A percentile compares a stretch with the other conserved stretches of the same genome.
Evolutionary conservation across 2,113 vertebrate genomes (phyloP).

Genomic region (Scatophagus argus): DNA sequence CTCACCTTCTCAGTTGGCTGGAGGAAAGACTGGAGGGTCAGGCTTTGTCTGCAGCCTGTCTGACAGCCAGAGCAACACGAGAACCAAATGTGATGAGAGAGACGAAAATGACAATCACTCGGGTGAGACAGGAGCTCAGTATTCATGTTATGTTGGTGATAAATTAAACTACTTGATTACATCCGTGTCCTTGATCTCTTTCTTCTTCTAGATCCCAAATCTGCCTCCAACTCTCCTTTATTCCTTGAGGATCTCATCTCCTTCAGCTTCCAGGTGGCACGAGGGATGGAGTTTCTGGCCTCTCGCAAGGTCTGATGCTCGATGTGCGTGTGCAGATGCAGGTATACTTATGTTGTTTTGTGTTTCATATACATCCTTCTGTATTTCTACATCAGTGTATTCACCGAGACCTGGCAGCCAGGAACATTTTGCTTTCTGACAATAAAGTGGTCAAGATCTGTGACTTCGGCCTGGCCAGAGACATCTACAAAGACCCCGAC

Average conservation of each 20-base stretch:
- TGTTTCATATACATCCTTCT: not conserved
- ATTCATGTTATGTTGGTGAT: not conserved
- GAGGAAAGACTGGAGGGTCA: slow-evolving; percentile 61
- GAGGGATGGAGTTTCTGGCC: slow-evolving; percentile 97
- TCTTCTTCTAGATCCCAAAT: slow-evolving; percentile 40
- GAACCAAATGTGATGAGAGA: slow-evolving; percentile 86
- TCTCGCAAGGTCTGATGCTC: slow-evolving; percentile 90
- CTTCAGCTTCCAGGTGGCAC: slow-evolving; percentile 96
- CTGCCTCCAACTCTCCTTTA: slow-evolving; percentile 75
- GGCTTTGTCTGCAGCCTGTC: slow-evolving; percentile 79
- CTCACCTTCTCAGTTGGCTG: slow-evolving; percentile 41
- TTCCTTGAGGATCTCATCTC: slow-evolving; percentile 94
- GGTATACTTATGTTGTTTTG: not conserved
- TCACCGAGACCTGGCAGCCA: slow-evolving; percentile 94
- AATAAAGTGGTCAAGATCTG: slow-evolving; percentile 98
- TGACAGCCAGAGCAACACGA: slow-evolving; percentile 81
- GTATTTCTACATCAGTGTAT: slow-evolving; percentile 86
- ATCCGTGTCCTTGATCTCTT: not conserved
- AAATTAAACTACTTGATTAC: not conserved
- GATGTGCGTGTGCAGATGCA: not conserved
- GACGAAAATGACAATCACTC: slow-evolving; percentile 17
- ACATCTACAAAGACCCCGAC: slow-evolving; percentile 96
- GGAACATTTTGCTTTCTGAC: slow-evolving; percentile 94
- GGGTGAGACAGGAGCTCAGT: slow-evolving; percentile 41
- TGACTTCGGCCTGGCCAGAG: slow-evolving; percentile 94